Percentiles rank a stretch among this genome's conserved stretches.
These are phyloP conservation scores for Scopus umbretta DNA, from an alignment of 2,113 vertebrate genomes.

Conservation along the genomic window DNA sequence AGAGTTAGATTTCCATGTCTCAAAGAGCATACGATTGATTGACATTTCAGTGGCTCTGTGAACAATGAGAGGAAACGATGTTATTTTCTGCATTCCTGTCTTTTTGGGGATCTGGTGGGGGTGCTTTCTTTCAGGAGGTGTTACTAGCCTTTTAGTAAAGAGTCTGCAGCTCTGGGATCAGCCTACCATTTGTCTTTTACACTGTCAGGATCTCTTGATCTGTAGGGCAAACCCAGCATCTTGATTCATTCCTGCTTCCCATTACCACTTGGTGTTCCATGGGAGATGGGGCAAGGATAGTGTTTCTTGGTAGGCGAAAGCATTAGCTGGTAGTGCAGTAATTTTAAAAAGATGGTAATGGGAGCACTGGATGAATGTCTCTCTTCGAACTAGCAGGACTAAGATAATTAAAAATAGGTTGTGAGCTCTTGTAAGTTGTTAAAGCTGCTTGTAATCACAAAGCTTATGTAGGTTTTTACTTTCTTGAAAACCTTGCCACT, in stretches of 20 bases:
- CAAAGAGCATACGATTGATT: not conserved
- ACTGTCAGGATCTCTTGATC: not conserved
- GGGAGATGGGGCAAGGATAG: not conserved
- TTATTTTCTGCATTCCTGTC: not conserved
- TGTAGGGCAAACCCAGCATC: not conserved
- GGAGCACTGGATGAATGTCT: not conserved
- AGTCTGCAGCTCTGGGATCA: not conserved
- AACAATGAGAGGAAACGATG: not conserved
- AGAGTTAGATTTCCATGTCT: not conserved
- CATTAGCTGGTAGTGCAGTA: not conserved
- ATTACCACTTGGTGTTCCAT: not conserved
- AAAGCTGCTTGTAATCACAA: not conserved
- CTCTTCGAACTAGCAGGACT: not conserved
- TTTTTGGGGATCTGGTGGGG: not conserved
- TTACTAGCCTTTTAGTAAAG: not conserved
- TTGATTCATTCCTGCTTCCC: not conserved
- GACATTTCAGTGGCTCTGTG: not conserved
- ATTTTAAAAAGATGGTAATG: not conserved
- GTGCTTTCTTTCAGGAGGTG: not conserved
- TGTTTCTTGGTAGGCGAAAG: not conserved
- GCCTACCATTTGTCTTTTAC: not conserved
- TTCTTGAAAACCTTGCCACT: not conserved
- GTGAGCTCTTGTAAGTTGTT: not conserved
- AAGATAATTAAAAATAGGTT: not conserved
- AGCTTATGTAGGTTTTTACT: not conserved